Evolutionary conservation across 2,888 invertebrate species (phyloP).

Genomic region (Ischnus inquisitorius): DNA sequence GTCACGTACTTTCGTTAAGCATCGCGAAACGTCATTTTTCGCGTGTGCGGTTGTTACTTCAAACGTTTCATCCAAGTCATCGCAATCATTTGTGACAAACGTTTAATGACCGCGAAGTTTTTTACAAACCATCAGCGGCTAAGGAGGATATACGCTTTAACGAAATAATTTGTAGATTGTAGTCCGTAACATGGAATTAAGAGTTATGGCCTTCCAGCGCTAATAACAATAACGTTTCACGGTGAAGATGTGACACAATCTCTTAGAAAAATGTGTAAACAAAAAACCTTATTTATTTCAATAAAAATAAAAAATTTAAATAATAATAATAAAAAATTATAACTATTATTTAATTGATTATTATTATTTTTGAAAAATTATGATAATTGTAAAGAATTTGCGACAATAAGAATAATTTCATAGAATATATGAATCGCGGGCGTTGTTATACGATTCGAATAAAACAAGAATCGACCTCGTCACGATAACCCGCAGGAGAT

Average conservation of each 20-base stretch:
- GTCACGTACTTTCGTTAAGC: conserved; percentile 40
- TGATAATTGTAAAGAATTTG: background rate
- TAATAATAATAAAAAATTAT: background rate
- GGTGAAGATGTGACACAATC: background rate
- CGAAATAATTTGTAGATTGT: conserved; percentile 73
- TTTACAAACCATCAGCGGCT: conserved; percentile 62
- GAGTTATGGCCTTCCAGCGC: conserved; percentile 14
- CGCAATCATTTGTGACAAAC: conserved; percentile 67
- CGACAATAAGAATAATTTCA: background rate
- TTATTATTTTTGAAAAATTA: background rate
- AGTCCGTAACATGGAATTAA: conserved; percentile 61
- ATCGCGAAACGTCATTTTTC: conserved; percentile 37
- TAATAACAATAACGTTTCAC: background rate
- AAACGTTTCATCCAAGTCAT: conserved; percentile 47
- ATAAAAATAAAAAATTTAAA: background rate
- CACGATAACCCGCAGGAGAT: conserved; percentile 35
- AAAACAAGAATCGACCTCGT: conserved; percentile 24
- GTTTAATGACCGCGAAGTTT: conserved; percentile 72
- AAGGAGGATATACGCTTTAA: conserved; percentile 77
- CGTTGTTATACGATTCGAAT: background rate
- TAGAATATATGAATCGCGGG: background rate
- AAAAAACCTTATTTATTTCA: too few relatives aligned
- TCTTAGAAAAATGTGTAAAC: background rate
- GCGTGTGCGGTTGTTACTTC: conserved; percentile 53
- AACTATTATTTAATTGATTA: background rate